Base-by-base conservation (phyloP, 2,113 vertebrate genomes). In the Tiliqua scincoides region DNA sequence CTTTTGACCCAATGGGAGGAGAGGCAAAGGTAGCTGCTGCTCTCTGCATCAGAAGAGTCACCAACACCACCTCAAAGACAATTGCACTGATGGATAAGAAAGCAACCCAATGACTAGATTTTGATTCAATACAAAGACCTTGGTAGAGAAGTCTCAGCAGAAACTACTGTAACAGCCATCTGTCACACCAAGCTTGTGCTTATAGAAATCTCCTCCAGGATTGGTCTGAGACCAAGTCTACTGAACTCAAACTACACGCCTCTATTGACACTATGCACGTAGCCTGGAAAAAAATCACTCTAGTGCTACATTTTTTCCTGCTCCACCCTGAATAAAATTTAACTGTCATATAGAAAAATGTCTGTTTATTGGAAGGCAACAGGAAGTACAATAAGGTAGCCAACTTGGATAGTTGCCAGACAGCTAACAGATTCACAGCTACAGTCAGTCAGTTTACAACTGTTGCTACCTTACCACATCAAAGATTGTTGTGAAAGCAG, bases 291-390 rank as follows among this genome's bases (percentile, higher is more conserved):
- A 12, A 25, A 54, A n/a, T 17, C n/a, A 48, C 43, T 48, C 43
- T 11, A 6, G 25, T 32, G 79, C 65, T 25, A 43, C 48, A 27
- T 4, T 3, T 30, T 2, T 35, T 7, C 6, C n/a, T 17, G 20
- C 40, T 30, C 6, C 30, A 27, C 77, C 32, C 21, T 35, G 9
- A 63, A 85, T 79, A 79, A 86, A 79, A 79, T 11, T 12, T 5
- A 15, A 12, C 12, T 7, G 35, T 48, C 27, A 21, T 15, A 25
- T 85, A 72, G 54, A 15, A 85, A 91, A 94, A 93, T 94, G 93
- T 62, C 70, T 84, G 88, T 97, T 97, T 97, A 97, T 96, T 97
- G 92, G 95, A 94, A 96, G 89, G 95, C 94, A 94, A 96, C 95
- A 95, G 90, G 92, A 93, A 96, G 95, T 40, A 97, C 94, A 87